Evolutionary conservation across 2,888 invertebrate genomes (phyloP).

Genomic region (Callimorpha dominula): DNA sequence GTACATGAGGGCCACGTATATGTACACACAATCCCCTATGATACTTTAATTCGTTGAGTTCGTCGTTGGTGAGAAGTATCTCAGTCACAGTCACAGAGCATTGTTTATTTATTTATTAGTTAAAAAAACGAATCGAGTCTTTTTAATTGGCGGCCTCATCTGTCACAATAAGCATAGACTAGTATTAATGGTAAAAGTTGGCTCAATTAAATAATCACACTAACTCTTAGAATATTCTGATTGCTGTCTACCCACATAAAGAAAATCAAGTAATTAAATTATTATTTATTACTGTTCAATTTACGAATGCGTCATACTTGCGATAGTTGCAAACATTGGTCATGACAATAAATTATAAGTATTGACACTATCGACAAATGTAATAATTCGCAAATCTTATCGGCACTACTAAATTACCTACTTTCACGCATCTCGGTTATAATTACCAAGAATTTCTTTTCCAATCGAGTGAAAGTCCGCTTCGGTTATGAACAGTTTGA

Average conservation of each 20-base stretch:
- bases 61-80: too few relatives aligned
- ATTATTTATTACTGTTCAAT: conserved; percentile 5
- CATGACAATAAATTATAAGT: conserved; percentile 42
- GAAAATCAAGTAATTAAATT: background rate
- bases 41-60: too few relatives aligned
- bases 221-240: background rate
- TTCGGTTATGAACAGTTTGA: conserved; percentile 60
- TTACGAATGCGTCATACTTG: conserved; percentile 11
- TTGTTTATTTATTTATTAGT: too few relatives aligned
- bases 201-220: background rate
- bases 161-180: background rate
- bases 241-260: conserved; percentile 5
- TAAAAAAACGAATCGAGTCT: background rate
- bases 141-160: background rate
- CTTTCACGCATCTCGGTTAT: conserved; percentile 67
- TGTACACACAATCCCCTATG: too few relatives aligned
- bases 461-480: conserved; percentile 65
- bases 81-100: too few relatives aligned
- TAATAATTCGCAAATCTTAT: conserved; percentile 49
- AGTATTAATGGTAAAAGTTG: background rate
- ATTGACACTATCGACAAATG: conserved; percentile 29
- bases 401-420: conserved; percentile 55
- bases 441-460: conserved; percentile 68
- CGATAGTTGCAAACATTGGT: conserved; percentile 24
- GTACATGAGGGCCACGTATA: too few relatives aligned